phyloP scores from a whole-genome alignment of 2,797 vertebrate genomes.

The Pantherophis vulpinus region DNA sequence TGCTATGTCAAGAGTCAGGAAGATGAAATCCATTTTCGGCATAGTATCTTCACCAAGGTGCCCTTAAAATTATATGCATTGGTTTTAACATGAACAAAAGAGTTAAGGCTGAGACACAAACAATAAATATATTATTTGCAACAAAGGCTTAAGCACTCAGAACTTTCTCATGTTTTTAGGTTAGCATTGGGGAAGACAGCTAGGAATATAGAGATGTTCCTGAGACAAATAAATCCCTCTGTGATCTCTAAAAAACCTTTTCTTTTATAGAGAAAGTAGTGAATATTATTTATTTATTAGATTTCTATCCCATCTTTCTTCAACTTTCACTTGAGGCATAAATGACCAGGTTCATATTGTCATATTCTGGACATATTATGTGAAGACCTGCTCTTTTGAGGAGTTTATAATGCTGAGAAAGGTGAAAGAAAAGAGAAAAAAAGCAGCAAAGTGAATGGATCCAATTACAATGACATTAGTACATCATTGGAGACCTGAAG shows the following conservation, averaged over 20 bases:
- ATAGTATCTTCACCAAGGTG: constrained; percentile 41
- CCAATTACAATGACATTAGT: not conserved
- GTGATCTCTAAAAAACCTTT: not conserved
- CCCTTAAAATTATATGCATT: constrained; percentile 61
- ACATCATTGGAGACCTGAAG: not conserved
- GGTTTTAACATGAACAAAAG: constrained; percentile 39
- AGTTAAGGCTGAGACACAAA: constrained; percentile 28
- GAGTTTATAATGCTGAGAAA: not conserved
- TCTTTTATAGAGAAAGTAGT: not conserved
- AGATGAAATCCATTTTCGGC: constrained; percentile 51
- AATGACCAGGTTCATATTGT: not conserved
- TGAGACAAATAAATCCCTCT: not conserved
- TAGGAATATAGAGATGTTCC: not conserved
- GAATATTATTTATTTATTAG: not conserved
- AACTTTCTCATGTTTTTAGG: not conserved
- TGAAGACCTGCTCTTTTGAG: not conserved
- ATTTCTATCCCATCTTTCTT: not conserved
- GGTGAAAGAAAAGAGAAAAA: not conserved
- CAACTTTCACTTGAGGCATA: not conserved
- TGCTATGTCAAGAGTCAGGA: constrained; percentile 34
- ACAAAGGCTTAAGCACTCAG: not conserved
- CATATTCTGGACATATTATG: not conserved
- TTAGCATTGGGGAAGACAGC: not conserved
- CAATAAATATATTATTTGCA: constrained; percentile 13
- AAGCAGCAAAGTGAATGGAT: not conserved